Percentiles rank a stretch among this genome's conserved stretches.
Conservation (phyloP, 2,113 vertebrate genomes). For the Lophura nycthemera region DNA sequence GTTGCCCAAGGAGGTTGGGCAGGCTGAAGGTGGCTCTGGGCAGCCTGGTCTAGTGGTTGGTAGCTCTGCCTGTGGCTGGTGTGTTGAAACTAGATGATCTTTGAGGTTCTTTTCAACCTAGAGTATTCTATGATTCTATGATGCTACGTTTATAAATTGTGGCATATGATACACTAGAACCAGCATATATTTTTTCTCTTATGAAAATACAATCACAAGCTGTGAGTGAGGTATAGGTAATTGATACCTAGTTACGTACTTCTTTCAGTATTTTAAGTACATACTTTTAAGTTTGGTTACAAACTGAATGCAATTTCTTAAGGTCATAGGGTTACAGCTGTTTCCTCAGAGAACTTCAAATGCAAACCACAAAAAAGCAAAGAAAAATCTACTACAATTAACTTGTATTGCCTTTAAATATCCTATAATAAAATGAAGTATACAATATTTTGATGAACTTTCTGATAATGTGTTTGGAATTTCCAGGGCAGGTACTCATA, state of each 20-base stretch:
- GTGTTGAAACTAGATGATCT: too few species aligned
- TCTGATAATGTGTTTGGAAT: not conserved
- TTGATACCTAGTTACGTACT: not conserved
- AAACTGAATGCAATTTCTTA: not conserved
- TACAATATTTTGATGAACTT: not conserved
- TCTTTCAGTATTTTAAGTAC: not conserved
- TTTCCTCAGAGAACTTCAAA: not conserved
- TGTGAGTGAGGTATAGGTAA: not conserved
- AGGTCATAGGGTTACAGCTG: not conserved
- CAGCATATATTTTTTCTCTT: not conserved
- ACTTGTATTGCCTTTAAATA: not conserved
- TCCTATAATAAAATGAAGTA: not conserved
- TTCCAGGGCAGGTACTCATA: not conserved
- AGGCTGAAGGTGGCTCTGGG: too few species aligned
- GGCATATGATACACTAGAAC: not conserved
- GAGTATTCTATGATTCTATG: too few species aligned
- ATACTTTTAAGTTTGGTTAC: not conserved
- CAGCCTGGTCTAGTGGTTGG: too few species aligned
- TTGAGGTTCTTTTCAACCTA: too few species aligned
- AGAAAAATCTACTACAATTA: too few species aligned
- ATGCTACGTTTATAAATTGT: too few species aligned
- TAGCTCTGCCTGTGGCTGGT: too few species aligned
- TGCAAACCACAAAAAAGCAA: rapidly evolving
- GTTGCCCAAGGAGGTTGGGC: too few species aligned
- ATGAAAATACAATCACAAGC: not conserved